Evolutionary conservation across 2,888 invertebrate species (phyloP).

Genomic region (Ectemnius cavifrons): DNA sequence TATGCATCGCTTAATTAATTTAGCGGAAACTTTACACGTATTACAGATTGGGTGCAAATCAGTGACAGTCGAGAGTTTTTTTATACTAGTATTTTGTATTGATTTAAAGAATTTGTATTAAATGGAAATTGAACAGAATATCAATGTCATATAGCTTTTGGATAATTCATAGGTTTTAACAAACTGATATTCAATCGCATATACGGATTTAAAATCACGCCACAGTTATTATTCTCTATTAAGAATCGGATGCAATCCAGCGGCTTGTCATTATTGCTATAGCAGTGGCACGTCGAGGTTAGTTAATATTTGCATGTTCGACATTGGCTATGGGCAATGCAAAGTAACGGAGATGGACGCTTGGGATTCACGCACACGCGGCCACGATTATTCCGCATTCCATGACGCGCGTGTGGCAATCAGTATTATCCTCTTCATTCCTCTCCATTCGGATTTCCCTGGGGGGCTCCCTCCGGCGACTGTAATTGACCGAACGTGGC

Average conservation of each 20-base stretch:
- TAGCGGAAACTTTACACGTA: too few relatives aligned
- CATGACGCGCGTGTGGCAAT: constrained; percentile 37
- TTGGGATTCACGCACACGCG: constrained; percentile 24
- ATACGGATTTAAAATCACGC: too few relatives aligned
- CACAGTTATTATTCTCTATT: too few relatives aligned
- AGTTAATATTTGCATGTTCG: constrained; percentile 14
- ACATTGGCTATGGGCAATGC: constrained; percentile 18
- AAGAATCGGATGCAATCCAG: background rate
- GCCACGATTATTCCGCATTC: constrained; percentile 58
- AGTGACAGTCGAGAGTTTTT: too few relatives aligned
- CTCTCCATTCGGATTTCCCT: constrained; percentile 51
- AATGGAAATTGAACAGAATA: too few relatives aligned
- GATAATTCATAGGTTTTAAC: too few relatives aligned
- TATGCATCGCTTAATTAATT: too few relatives aligned
- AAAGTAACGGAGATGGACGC: constrained; percentile 20
- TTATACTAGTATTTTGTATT: too few relatives aligned
- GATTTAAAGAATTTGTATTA: too few relatives aligned
- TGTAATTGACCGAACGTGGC: constrained; percentile 53
- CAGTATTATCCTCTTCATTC: constrained; percentile 33
- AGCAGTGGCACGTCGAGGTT: background rate
- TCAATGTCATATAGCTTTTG: too few relatives aligned
- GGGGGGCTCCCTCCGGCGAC: constrained; percentile 44
- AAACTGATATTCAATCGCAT: too few relatives aligned
- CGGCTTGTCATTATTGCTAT: background rate
- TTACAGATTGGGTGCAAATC: too few relatives aligned